A percentile compares a stretch with the other conserved stretches of the same genome.
These are phyloP conservation scores for Oryctes rhinoceros DNA, from an alignment of 1,140 invertebrate species.

Conservation along the genomic window DNA sequence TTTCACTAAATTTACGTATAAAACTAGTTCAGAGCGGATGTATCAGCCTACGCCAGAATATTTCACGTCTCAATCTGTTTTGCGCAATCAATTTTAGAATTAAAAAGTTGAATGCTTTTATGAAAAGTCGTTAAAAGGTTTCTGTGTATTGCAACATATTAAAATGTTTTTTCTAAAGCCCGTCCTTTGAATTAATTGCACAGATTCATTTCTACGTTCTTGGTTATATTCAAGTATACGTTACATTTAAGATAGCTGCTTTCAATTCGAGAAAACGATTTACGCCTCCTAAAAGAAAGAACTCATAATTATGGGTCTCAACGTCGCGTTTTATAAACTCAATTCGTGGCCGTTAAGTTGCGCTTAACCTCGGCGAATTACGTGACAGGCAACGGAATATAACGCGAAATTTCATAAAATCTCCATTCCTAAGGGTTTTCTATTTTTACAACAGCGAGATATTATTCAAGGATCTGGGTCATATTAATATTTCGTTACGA, in stretches of 20 bases:
- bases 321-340: background rate
- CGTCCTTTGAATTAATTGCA: background rate
- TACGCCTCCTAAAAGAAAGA: background rate
- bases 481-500: no score
- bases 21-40: no score
- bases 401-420: background rate
- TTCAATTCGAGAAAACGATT: background rate
- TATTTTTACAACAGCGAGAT: background rate
- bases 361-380: background rate
- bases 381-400: background rate
- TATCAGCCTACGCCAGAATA: no score
- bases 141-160: background rate
- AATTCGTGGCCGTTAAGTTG: background rate
- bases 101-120: no score
- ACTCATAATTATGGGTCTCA: background rate
- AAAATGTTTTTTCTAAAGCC: background rate
- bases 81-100: no score
- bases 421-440: background rate
- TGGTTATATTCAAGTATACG: background rate
- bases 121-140: background rate
- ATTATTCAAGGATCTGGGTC: no score
- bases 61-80: no score
- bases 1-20: no score
- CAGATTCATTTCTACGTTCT: background rate
- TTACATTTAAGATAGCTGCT: background rate